A percentile compares a stretch with the other conserved stretches of the same genome.
These are phyloP conservation scores for Oegoconia quadripuncta DNA, from an alignment of 2,888 invertebrate species.

Conservation along the genomic window DNA sequence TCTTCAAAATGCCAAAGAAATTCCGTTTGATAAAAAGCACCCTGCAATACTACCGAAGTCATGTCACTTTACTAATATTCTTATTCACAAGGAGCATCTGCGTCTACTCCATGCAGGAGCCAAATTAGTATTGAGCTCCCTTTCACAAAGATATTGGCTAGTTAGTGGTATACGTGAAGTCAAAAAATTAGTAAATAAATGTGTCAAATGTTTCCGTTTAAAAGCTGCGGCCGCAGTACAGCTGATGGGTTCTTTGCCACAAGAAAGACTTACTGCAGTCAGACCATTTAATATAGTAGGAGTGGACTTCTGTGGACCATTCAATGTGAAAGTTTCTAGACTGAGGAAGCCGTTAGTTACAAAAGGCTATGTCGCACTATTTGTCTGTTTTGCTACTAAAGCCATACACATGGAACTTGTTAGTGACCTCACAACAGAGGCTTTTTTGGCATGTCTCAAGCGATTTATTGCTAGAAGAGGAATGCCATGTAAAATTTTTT, in stretches of 20 bases:
- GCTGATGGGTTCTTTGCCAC: conserved; percentile 15
- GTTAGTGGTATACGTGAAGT: no score
- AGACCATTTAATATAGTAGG: conserved; percentile 10
- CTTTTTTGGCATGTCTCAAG: conserved; percentile 18
- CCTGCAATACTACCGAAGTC: conserved; percentile 4
- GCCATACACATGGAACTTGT: conserved; percentile 16
- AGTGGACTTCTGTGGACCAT: conserved; percentile 11
- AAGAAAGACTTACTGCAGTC: conserved; percentile 5
- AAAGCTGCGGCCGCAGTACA: conserved; percentile 11
- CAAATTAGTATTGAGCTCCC: neutral
- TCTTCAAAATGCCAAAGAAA: conserved; percentile 6
- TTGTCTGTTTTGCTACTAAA: conserved; percentile 12
- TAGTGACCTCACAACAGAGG: conserved; percentile 13
- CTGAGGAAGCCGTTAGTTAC: neutral
- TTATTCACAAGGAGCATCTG: neutral
- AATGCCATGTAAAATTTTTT: conserved; percentile 14
- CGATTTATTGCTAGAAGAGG: conserved; percentile 18
- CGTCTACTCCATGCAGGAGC: neutral
- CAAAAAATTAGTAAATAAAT: conserved; percentile 11
- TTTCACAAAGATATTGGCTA: neutral
- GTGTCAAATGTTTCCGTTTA: conserved; percentile 8
- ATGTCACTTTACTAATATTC: neutral
- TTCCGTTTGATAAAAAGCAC: conserved; percentile 9
- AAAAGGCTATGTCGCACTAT: no score
- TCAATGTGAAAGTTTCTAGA: conserved; percentile 1